Percentiles rank a stretch among this genome's conserved stretches.
Conservation (phyloP, 2,797 vertebrate genomes). For the Pangasius sanitwongsei region DNA sequence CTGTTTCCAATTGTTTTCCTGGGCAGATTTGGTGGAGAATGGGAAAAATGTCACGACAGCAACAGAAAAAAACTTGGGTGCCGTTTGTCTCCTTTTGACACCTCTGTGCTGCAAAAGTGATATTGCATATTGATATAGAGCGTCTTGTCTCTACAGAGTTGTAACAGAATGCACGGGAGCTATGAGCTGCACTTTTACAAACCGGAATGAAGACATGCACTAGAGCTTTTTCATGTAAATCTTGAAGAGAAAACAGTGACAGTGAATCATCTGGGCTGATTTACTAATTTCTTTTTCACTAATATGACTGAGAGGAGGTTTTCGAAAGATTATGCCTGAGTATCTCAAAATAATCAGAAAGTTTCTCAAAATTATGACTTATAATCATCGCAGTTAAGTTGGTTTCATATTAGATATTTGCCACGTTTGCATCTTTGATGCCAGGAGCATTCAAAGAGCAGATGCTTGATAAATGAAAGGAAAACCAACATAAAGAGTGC, state of each 20-base stretch:
- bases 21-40: conserved; percentile 60
- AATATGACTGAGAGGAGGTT: background rate
- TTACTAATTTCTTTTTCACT: background rate
- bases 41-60: conserved; percentile 65
- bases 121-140: conserved; percentile 44
- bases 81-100: conserved; percentile 69
- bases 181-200: background rate
- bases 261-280: background rate
- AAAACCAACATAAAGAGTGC: background rate
- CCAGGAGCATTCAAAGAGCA: background rate
- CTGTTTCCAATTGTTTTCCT: conserved; percentile 73
- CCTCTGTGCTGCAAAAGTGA: conserved; percentile 56
- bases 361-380: background rate
- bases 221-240: background rate
- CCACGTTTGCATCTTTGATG: too few species aligned
- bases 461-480: background rate
- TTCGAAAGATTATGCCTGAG: background rate
- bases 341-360: background rate
- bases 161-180: background rate
- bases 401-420: background rate
- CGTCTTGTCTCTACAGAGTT: background rate
- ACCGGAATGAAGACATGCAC: background rate
- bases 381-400: too few species aligned
- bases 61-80: conserved; percentile 63
- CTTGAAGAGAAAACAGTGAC: background rate